phyloP scores from a whole-genome alignment of 2,113 vertebrate genomes.

The Melanerpes formicivorus region DNA sequence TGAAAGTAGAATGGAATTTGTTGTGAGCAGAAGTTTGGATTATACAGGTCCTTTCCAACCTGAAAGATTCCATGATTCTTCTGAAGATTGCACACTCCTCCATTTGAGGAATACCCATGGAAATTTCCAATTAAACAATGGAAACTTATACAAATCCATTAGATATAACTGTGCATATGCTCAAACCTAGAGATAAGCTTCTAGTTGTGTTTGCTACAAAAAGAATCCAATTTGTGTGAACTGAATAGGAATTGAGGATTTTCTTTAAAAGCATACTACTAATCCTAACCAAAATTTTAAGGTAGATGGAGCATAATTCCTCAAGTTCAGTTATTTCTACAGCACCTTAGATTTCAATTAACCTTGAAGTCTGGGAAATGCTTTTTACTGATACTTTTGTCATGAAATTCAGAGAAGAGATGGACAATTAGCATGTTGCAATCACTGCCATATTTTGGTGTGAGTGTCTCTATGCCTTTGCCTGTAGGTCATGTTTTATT shows the following conservation, averaged over 20 bases:
- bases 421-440: not conserved
- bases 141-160: not conserved
- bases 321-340: not conserved
- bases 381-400: not conserved
- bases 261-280: not conserved
- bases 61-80: not conserved
- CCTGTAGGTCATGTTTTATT: not conserved
- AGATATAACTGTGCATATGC: not conserved
- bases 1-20: not conserved
- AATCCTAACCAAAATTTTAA: not conserved
- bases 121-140: not conserved
- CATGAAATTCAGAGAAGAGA: not conserved
- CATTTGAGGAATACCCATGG: not conserved
- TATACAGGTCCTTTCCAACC: not conserved
- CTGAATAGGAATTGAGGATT: not conserved
- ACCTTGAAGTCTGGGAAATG: not conserved
- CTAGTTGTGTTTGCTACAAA: not conserved
- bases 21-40: not conserved
- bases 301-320: not conserved
- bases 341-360: not conserved
- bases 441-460: not conserved
- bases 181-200: not conserved
- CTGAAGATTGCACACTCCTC: not conserved
- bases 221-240: not conserved
- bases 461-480: not conserved